Percentiles rank a stretch among this genome's conserved stretches.
Evolutionary conservation across 1,140 invertebrate genomes (phyloP).

Genomic region (Tetragnatha versicolor): DNA sequence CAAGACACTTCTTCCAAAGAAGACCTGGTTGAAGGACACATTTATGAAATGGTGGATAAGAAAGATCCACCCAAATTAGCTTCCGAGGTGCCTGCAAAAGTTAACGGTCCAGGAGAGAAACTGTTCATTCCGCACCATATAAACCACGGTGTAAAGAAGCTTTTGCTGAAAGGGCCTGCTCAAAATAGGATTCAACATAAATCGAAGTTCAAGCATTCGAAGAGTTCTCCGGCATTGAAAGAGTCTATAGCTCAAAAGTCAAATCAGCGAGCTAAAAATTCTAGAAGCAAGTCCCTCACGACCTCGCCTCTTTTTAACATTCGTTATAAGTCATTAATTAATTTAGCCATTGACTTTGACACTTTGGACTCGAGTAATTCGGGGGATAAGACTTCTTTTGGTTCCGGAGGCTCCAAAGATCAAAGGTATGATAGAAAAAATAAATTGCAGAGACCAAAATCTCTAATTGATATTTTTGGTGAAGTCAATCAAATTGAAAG

Average conservation of each 20-base stretch:
- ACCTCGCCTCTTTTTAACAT: slow-evolving; percentile 83
- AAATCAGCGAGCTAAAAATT: slow-evolving; percentile 3
- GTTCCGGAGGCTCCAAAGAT: slow-evolving; percentile 72
- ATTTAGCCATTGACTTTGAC: slow-evolving; percentile 77
- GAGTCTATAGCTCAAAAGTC: slow-evolving; percentile 65
- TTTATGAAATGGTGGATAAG: slow-evolving; percentile 53
- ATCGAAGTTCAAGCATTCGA: slow-evolving; percentile 40
- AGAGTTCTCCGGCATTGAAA: slow-evolving; percentile 66
- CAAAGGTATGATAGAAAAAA: slow-evolving; percentile 73
- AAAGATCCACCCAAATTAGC: background rate
- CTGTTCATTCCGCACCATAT: slow-evolving; percentile 20
- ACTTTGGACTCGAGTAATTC: slow-evolving; percentile 88
- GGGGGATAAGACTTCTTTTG: slow-evolving; percentile 81
- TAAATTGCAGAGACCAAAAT: slow-evolving; percentile 70
- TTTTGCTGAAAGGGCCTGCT: slow-evolving; percentile 49
- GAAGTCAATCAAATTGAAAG: slow-evolving; percentile 64
- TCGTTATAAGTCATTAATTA: slow-evolving; percentile 81
- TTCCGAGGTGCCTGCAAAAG: slow-evolving; percentile 5
- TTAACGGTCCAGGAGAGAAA: slow-evolving; percentile 23
- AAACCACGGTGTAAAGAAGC: slow-evolving; percentile 27
- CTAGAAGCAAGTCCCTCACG: slow-evolving; percentile 60
- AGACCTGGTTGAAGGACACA: slow-evolving; percentile 39
- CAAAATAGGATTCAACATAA: slow-evolving; percentile 34
- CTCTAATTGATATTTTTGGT: slow-evolving; percentile 86
- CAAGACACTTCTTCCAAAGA: slow-evolving; percentile 16